A percentile compares a stretch with the other conserved stretches of the same genome.
phyloP scores from a whole-genome alignment of 1,140 invertebrate genomes.

The Samia ricini region DNA sequence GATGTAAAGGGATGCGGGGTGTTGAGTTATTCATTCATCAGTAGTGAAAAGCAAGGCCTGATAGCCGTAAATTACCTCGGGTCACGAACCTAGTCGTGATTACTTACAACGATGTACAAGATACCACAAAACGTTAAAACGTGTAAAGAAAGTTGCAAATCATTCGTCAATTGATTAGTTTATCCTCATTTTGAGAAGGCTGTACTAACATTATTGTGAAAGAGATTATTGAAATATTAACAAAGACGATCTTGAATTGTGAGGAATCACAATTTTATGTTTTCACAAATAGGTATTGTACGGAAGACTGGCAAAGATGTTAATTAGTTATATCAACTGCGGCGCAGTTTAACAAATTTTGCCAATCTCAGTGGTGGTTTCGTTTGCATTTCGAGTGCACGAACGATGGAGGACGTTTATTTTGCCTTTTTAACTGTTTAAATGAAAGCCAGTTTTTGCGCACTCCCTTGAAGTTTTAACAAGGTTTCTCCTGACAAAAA shows the following conservation, averaged over 20 bases:
- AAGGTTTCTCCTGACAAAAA: slow-evolving; percentile 51
- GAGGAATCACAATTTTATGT: background rate
- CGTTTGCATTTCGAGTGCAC: slow-evolving; percentile 55
- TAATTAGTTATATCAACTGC: slow-evolving; percentile 11
- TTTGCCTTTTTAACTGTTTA: slow-evolving; percentile 54
- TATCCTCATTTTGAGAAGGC: slow-evolving; percentile 25
- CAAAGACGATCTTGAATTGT: background rate
- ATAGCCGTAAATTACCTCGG: slow-evolving; percentile 59
- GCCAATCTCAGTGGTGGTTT: slow-evolving; percentile 40
- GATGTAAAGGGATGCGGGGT: slow-evolving; percentile 47
- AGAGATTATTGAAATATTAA: slow-evolving; percentile 10
- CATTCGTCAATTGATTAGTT: slow-evolving; percentile 44
- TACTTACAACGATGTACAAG: slow-evolving; percentile 9
- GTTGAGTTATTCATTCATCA: slow-evolving; percentile 62
- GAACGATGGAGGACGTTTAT: slow-evolving; percentile 43
- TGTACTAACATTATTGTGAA: slow-evolving; percentile 36
- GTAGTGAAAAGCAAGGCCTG: slow-evolving; percentile 56
- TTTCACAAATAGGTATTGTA: background rate
- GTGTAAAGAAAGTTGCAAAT: slow-evolving; percentile 35
- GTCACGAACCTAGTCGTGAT: slow-evolving; percentile 19
- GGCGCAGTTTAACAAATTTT: slow-evolving; percentile 15
- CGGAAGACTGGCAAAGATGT: background rate
- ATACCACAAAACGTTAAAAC: slow-evolving; percentile 17
- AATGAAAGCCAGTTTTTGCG: slow-evolving; percentile 57
- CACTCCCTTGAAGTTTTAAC: slow-evolving; percentile 54